Percentiles rank a stretch among this genome's conserved stretches.
Conservation (phyloP, 2,113 vertebrate species). For the Saccopteryx leptura region DNA sequence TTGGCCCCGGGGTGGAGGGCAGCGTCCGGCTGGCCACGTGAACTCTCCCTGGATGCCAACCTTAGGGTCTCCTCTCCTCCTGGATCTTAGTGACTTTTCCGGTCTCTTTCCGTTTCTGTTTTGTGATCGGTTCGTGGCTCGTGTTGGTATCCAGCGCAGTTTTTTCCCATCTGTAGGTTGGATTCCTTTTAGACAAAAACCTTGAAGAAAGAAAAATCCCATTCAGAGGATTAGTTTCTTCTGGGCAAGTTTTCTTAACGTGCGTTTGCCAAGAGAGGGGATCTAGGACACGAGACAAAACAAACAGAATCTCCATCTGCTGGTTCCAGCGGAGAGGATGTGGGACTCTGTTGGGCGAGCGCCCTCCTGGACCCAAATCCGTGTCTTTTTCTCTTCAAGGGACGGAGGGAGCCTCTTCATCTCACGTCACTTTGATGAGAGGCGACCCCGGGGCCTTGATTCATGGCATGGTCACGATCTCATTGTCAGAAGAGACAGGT, state of each 20-base stretch:
- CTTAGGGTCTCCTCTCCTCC: not conserved
- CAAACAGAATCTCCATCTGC: not conserved
- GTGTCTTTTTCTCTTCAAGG: too few relatives aligned
- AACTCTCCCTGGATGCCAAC: not conserved
- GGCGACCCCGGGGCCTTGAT: not conserved
- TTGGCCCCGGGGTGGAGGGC: not conserved
- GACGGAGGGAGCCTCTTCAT: too few relatives aligned
- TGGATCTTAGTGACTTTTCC: not conserved
- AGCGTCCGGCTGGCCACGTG: not conserved
- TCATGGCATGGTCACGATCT: not conserved
- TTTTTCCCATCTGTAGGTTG: not conserved
- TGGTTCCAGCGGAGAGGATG: not conserved
- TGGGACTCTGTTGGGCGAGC: not conserved
- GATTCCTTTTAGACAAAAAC: not conserved
- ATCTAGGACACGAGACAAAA: not conserved
- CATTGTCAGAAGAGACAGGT: slow-evolving; percentile 16
- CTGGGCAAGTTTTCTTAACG: not conserved
- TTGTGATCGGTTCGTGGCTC: not conserved
- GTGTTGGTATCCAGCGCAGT: not conserved
- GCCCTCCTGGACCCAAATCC: not conserved
- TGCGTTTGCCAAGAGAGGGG: not conserved
- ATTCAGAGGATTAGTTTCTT: not conserved
- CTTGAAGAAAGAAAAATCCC: not conserved
- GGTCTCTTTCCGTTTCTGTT: not conserved
- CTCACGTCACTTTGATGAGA: too few relatives aligned